Percentiles rank a stretch among this genome's conserved stretches.
phyloP scores from a whole-genome alignment of 1,140 invertebrate species.

The Apis cerana region DNA sequence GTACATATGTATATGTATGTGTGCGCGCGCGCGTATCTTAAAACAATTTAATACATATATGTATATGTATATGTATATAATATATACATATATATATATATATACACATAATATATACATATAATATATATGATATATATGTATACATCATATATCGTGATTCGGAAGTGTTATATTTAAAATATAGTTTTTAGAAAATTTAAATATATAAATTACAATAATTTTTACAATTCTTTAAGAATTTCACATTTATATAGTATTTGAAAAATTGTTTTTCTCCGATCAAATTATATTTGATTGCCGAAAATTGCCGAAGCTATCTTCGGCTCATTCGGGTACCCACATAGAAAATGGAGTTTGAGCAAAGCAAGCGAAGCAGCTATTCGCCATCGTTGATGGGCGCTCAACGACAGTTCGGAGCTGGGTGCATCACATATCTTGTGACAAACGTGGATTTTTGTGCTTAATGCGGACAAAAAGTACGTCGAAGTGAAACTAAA shows the following conservation, averaged over 20 bases:
- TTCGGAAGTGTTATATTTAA: neutral
- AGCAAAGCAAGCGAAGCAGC: constrained; percentile 66
- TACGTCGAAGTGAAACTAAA: constrained; percentile 33
- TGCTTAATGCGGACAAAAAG: constrained; percentile 59
- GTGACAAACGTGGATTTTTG: constrained; percentile 56
- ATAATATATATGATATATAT: too few species aligned
- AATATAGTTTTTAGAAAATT: neutral
- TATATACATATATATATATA: neutral
- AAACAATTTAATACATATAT: too few species aligned
- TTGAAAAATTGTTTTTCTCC: constrained; percentile 12
- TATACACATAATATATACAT: too few species aligned
- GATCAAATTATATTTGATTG: constrained; percentile 16
- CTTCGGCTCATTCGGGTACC: constrained; percentile 54
- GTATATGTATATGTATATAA: too few species aligned
- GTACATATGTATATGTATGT: neutral
- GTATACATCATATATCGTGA: too few species aligned
- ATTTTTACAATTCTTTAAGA: neutral
- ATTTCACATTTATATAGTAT: neutral
- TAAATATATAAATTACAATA: neutral
- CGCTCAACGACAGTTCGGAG: constrained; percentile 54
- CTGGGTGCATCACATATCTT: constrained; percentile 50
- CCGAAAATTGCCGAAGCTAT: constrained; percentile 51
- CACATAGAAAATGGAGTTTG: constrained; percentile 74
- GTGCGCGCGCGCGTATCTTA: too few species aligned
- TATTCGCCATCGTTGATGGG: constrained; percentile 74